A percentile compares a stretch with the other conserved stretches of the same genome.
Evolutionary conservation across 2,888 invertebrate genomes (phyloP).

Genomic region (Chrysotoxum bicinctum): DNA sequence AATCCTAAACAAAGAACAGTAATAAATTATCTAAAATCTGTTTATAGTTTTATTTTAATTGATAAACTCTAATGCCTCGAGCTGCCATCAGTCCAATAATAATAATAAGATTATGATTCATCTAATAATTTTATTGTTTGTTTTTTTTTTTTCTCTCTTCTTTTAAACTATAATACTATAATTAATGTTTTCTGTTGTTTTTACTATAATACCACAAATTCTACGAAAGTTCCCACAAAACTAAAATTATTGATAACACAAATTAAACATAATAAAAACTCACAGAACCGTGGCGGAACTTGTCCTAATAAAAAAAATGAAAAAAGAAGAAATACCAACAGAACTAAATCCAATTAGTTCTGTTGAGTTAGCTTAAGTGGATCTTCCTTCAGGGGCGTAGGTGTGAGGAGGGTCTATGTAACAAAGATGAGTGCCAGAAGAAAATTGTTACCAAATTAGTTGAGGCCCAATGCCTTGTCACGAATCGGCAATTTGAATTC

Average conservation of each 20-base stretch:
- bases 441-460: too few species aligned
- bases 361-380: neutral
- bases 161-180: neutral
- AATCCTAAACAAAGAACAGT: neutral
- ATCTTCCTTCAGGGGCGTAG: neutral
- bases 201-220: neutral
- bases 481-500: too few species aligned
- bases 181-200: neutral
- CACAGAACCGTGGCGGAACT: neutral
- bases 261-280: neutral
- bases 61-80: neutral
- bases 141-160: neutral
- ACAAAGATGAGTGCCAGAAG: too few species aligned
- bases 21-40: constrained; percentile 5
- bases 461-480: too few species aligned
- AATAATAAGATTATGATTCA: constrained; percentile 17
- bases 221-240: constrained; percentile 14
- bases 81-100: neutral
- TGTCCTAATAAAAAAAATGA: neutral
- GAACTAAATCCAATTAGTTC: constrained; percentile 25
- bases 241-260: neutral
- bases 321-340: neutral
- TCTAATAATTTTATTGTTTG: neutral
- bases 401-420: neutral
- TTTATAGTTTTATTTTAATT: constrained; percentile 13